Percentiles rank a stretch among this genome's conserved stretches.
Conservation (phyloP, 2,797 vertebrate genomes). For the Anisognathus igniventris region DNA sequence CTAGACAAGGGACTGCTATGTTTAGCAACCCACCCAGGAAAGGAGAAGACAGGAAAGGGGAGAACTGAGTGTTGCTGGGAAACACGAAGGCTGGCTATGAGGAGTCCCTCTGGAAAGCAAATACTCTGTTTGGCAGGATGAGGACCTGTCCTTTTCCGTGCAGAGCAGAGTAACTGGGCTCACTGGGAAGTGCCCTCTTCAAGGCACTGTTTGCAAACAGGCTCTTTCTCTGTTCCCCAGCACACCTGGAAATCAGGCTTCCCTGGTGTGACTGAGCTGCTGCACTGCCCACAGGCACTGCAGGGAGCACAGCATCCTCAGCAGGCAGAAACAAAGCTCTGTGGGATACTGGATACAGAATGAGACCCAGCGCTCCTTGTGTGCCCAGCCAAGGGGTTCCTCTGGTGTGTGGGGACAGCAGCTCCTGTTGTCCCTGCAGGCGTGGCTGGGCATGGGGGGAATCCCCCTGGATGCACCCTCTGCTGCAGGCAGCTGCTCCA, state of each 20-base stretch:
- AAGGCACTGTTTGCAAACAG: background rate
- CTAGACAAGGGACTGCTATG: constrained; percentile 28
- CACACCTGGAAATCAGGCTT: background rate
- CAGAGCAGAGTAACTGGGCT: background rate
- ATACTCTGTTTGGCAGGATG: background rate
- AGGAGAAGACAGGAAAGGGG: constrained; percentile 8
- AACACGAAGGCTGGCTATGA: background rate
- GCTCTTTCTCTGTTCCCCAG: background rate
- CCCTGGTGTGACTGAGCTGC: background rate
- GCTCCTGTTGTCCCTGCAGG: background rate
- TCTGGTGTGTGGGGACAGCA: background rate
- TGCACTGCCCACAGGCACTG: background rate
- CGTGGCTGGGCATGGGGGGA: background rate
- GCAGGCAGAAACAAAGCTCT: background rate
- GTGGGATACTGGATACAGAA: background rate
- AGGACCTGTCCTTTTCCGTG: background rate
- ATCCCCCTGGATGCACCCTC: background rate
- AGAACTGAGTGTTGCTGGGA: background rate
- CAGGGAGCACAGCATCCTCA: background rate
- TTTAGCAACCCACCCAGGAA: constrained; percentile 41
- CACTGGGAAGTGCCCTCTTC: background rate
- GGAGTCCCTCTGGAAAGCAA: background rate
- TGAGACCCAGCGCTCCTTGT: background rate
- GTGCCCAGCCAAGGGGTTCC: background rate
- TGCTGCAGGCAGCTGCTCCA: background rate